These are phyloP conservation scores for Lithobates sylvaticus DNA, from an alignment of 2,797 vertebrate genomes.

Conservation along the genomic window DNA sequence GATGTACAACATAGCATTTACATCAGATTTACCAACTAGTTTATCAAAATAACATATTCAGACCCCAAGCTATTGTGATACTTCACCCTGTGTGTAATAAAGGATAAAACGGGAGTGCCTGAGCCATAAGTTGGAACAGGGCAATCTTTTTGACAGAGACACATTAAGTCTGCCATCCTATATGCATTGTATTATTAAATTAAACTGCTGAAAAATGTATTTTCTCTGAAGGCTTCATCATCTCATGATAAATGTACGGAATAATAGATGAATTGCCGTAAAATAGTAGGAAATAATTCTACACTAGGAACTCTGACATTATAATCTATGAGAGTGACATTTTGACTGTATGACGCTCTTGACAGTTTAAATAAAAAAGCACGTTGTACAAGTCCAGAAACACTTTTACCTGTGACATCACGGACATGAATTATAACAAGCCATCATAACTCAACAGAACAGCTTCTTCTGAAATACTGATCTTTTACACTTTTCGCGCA, in stretches of 20 bases:
- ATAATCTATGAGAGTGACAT: constrained; percentile 61
- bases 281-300: constrained; percentile 55
- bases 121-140: constrained; percentile 47
- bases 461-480: constrained; percentile 1
- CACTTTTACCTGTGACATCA: constrained; percentile 55
- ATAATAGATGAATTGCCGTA: constrained; percentile 62
- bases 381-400: constrained; percentile 46
- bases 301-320: constrained; percentile 43
- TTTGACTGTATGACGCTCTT: constrained; percentile 56
- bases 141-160: constrained; percentile 55
- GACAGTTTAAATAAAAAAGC: constrained; percentile 60
- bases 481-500: constrained; percentile 1
- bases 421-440: constrained; percentile 50
- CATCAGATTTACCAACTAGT: constrained; percentile 16
- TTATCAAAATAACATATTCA: constrained; percentile 38
- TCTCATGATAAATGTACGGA: constrained; percentile 62
- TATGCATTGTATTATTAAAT: constrained; percentile 62
- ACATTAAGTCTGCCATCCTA: constrained; percentile 55
- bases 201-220: constrained; percentile 59
- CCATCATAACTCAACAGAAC: constrained; percentile 35
- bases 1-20: constrained; percentile 5
- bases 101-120: constrained; percentile 46
- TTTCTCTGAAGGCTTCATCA: constrained; percentile 60
- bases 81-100: constrained; percentile 43
- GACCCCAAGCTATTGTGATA: constrained; percentile 28